These are phyloP conservation scores for Elanus axillaris DNA, from an alignment of 2,113 vertebrate genomes.

Conservation along the genomic window DNA sequence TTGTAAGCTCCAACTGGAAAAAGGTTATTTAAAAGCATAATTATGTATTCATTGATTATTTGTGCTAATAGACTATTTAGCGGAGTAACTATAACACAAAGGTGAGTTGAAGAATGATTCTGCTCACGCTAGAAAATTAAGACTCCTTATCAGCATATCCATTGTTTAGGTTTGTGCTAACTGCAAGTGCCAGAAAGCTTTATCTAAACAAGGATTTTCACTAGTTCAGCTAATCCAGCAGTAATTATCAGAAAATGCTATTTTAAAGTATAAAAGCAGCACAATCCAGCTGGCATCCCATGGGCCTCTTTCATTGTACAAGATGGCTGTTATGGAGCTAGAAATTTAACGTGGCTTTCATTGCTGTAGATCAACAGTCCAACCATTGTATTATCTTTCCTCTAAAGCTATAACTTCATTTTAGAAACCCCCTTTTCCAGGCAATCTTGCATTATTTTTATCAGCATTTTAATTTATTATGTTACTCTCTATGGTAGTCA, in stretches of 20 bases:
- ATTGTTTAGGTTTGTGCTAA: not conserved
- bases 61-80: not conserved
- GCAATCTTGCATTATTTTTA: not conserved
- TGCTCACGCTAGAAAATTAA: conserved; percentile 21
- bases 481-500: not conserved
- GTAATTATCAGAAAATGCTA: conserved; percentile 35
- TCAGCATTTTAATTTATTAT: not conserved
- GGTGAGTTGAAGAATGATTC: not conserved
- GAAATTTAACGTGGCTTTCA: not conserved
- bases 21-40: not conserved
- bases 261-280: conserved; percentile 27
- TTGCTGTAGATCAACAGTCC: not conserved
- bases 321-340: not conserved
- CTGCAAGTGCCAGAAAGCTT: conserved; percentile 31
- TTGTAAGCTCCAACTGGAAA: not conserved
- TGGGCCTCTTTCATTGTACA: conserved; percentile 3
- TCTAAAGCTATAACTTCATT: not conserved
- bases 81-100: not conserved
- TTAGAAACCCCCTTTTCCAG: not conserved
- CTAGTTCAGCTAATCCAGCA: conserved; percentile 19
- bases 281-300: conserved; percentile 33
- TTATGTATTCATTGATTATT: not conserved
- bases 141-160: conserved; percentile 41
- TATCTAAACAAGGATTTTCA: not conserved
- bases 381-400: not conserved